Conservation (phyloP, 2,113 vertebrate species). For the Barnardius zonarius region DNA sequence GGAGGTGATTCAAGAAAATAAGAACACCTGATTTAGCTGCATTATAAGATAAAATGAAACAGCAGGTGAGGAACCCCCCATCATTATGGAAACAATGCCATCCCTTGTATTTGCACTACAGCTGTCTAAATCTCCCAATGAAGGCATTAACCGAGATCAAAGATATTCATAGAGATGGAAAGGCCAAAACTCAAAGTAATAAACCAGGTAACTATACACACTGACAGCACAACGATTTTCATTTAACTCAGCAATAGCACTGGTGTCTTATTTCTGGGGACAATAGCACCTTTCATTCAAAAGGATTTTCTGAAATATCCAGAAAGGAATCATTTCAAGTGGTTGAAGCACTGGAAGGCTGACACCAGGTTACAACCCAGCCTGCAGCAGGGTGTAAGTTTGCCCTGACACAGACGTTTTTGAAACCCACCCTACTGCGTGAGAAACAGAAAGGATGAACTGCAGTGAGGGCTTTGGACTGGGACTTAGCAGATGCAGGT, state of each 20-base stretch:
- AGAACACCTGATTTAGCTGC: conserved; percentile 17
- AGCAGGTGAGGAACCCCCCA: conserved; percentile 25
- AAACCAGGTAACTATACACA: background rate
- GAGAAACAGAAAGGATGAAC: background rate
- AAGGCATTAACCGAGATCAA: conserved; percentile 56
- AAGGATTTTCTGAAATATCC: conserved; percentile 1
- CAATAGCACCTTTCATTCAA: background rate
- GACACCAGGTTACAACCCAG: background rate
- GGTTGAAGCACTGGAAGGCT: background rate
- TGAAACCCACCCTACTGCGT: background rate
- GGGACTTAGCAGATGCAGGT: background rate
- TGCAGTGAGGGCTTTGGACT: background rate
- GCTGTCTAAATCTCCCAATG: conserved; percentile 40
- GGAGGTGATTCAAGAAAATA: conserved; percentile 8
- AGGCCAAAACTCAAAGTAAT: conserved; percentile 1
- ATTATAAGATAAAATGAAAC: background rate
- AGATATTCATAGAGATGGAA: conserved; percentile 15
- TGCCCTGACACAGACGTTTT: background rate
- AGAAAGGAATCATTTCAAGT: background rate
- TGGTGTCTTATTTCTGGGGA: background rate
- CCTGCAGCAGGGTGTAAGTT: background rate
- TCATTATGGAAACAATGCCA: conserved; percentile 38
- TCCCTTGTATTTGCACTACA: conserved; percentile 12
- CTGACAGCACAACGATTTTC: conserved; percentile 18
- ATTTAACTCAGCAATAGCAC: background rate